Base-by-base conservation (phyloP, 2,113 vertebrate genomes). In the Malurus elegans region DNA sequence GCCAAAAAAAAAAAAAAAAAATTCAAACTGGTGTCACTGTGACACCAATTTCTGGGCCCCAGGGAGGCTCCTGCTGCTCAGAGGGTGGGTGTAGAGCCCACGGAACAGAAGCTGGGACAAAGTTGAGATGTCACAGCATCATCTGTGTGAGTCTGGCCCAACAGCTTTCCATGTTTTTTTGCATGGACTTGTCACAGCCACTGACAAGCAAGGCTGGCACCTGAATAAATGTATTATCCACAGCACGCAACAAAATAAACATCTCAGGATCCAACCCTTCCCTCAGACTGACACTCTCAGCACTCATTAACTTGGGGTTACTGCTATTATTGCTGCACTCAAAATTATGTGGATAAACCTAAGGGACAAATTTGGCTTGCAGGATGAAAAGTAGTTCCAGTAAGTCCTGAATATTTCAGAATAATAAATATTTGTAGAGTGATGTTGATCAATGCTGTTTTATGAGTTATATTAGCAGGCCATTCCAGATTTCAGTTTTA, bases 381-480 rank as follows among this genome's bases (percentile, higher is more conserved):
- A 66, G 54, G 10, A 54, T 18, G 25, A 6, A 61, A 76, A 95
- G 56, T 10, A 12, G 24, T 90, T 96, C 93, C 93, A 95, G 87
- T 79, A 94, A 97, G 84, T 85, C 61, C 42, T 76, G 74, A 95
- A 88, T 93, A 95, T 86, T 91, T 93, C 65, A 91, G 66, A 82
- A 82, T 90, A 88, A 92, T 94, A 95, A 96, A 95, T 95, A 94
- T 82, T 95, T 96, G 78, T 61, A 86, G 58, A 85, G 79, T 96
- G 93, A 94, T 93, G 90, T 13, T 66, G 62, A 88, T 90, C 78
- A 86, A 19, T 2, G 0, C 29, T 38, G 36, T 61, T 85, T 92
- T 92, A 57, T 85, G 87, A 94, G 57, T 70, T 92, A 38, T 51
- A 53, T 72, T 50, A 73, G 48, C 56, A 70, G 28, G 53, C 5